Evolutionary conservation across 2,797 vertebrate species (phyloP), one percentile per base, ranked within the genome.

Genomic region (Eulemur mongoz): DNA sequence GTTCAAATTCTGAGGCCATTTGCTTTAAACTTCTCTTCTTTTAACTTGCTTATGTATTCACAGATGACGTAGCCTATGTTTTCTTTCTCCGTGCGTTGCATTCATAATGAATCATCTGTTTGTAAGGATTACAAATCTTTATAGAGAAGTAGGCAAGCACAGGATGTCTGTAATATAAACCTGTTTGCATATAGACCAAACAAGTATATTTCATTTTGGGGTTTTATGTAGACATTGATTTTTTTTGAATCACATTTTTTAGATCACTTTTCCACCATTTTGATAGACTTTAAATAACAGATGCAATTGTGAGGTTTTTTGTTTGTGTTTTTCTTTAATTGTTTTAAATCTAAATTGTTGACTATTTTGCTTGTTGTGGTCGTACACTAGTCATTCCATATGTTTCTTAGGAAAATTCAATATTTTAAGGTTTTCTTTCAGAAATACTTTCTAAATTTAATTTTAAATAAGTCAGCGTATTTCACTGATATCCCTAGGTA

Each of bases 391-490:
- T 23, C 54, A 17, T 91, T 80, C n/a, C 94, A 8, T 11, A 0
- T 23, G 63, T 97, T 12, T 54, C 6, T 88, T 97, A 89, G 85
- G 18, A 91, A 96, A 95, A 54, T 91, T 17, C 35, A 89, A 7
- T 93, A 96, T 59, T 97, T 98, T 80, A 22, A 63, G 84, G 14
- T 48, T 73, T 40, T 90, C 45, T 97, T 96, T 70, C 92, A 95
- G 25, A 91, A 92, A 76, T 32, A 32, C 17, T 40, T 96, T 97
- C 84, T 96, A 91, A 95, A 97, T 88, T 97, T 91, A 61, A 38
- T 23, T 96, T 89, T 87, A 90, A 59, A 52, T 95, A 45, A 96
- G 65, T 82, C 4, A 69, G 72, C 25, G n/a, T 95, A 45, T 97
- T 97, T 94, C 22, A 52, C 22, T 97, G 83, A 90, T 75, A 93